These are phyloP conservation scores for Thaleichthys pacificus DNA, from an alignment of 2,797 vertebrate genomes.

Conservation along the genomic window DNA sequence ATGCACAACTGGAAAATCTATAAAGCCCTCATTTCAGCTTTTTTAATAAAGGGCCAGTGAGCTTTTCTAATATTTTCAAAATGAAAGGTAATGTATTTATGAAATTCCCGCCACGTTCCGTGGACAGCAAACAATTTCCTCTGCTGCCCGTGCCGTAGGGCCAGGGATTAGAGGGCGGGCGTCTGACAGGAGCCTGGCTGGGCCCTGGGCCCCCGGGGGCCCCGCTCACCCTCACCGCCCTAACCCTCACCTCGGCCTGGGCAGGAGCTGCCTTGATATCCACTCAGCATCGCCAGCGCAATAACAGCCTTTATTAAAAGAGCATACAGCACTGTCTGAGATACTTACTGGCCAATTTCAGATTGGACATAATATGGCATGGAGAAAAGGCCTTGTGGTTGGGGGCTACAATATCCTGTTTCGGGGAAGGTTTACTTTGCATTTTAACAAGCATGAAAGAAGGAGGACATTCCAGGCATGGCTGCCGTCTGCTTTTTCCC, in stretches of 20 bases:
- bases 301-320: slow-evolving; percentile 84
- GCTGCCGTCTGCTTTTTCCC: slow-evolving; percentile 68
- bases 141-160: slow-evolving; percentile 72
- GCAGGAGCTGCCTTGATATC: slow-evolving; percentile 62
- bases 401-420: slow-evolving; percentile 80
- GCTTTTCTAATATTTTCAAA: slow-evolving; percentile 78
- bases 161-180: slow-evolving; percentile 76
- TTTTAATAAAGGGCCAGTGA: slow-evolving; percentile 76
- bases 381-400: slow-evolving; percentile 71
- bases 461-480: slow-evolving; percentile 77
- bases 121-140: slow-evolving; percentile 84
- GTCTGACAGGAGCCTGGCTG: slow-evolving; percentile 70
- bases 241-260: slow-evolving; percentile 37
- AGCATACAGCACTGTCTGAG: slow-evolving; percentile 69
- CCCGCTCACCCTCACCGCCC: slow-evolving; percentile 3
- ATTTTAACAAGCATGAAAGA: slow-evolving; percentile 81
- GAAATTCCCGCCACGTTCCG: slow-evolving; percentile 81
- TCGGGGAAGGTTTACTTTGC: slow-evolving; percentile 76
- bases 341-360: slow-evolving; percentile 60
- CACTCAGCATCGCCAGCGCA: slow-evolving; percentile 70
- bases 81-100: slow-evolving; percentile 83
- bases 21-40: slow-evolving; percentile 77
- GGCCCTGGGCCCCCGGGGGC: slow-evolving; percentile 68
- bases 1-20: slow-evolving; percentile 71
- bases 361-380: slow-evolving; percentile 70